A percentile compares a stretch with the other conserved stretches of the same genome.
phyloP scores from a whole-genome alignment of 2,888 invertebrate genomes.

The Phragmatobia fuliginosa region DNA sequence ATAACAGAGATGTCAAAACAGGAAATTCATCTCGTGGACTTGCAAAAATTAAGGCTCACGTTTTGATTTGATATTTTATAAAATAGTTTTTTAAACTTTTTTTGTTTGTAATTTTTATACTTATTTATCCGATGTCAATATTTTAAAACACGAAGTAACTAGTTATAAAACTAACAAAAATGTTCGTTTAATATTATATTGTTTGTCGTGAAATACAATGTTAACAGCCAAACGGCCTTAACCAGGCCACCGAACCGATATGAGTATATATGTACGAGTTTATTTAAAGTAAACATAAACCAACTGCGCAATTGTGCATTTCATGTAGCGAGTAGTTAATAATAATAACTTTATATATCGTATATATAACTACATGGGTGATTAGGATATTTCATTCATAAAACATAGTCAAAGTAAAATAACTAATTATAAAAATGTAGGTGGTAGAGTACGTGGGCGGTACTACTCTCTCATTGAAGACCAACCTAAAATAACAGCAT shows the following conservation, averaged over 20 bases:
- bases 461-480: no score
- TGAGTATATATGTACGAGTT: slow-evolving; percentile 17
- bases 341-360: no score
- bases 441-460: no score
- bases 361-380: no score
- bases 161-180: slow-evolving; percentile 2
- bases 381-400: no score
- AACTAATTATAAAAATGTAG: no score
- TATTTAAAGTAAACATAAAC: slow-evolving; percentile 27
- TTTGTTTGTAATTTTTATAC: background rate
- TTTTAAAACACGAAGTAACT: background rate
- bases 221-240: slow-evolving; percentile 24
- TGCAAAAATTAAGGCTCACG: no score
- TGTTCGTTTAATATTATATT: background rate
- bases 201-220: slow-evolving; percentile 28
- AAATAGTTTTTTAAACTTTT: no score
- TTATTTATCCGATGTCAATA: background rate
- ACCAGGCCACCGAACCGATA: slow-evolving; percentile 25
- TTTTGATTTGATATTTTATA: no score
- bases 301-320: slow-evolving; percentile 22
- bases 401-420: no score
- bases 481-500: no score
- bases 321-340: no score
- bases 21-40: background rate
- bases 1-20: background rate